Evolutionary conservation across 2,113 vertebrate species (phyloP).

Genomic region (Tamias sibiricus): DNA sequence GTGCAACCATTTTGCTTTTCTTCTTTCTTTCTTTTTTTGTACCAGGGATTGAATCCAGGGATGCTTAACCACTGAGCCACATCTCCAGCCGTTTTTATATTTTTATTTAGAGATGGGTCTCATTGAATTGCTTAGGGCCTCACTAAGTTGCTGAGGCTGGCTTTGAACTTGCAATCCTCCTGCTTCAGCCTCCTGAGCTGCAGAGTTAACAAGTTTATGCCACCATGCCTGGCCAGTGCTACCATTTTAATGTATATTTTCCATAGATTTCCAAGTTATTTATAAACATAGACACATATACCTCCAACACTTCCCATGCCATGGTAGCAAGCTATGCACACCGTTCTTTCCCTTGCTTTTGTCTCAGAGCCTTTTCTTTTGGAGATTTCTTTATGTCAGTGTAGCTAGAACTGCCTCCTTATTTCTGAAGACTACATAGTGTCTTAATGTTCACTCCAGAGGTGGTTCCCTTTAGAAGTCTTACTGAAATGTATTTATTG

Average conservation of each 20-base stretch:
- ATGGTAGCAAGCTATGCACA: background rate
- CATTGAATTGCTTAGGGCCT: too few relatives aligned
- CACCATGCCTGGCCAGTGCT: background rate
- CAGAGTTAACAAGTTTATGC: too few relatives aligned
- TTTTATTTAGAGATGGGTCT: too few relatives aligned
- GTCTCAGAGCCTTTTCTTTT: background rate
- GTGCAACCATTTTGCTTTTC: too few relatives aligned
- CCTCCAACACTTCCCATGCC: too few relatives aligned
- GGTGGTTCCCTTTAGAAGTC: background rate
- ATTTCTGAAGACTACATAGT: background rate
- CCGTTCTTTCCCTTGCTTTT: background rate
- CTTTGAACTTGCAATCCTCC: too few relatives aligned
- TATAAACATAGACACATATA: too few relatives aligned
- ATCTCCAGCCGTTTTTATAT: too few relatives aligned
- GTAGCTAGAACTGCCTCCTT: background rate
- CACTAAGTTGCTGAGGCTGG: too few relatives aligned
- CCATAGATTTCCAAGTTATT: background rate
- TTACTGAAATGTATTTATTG: background rate
- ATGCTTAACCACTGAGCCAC: background rate
- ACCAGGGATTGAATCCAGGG: background rate
- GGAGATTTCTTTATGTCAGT: background rate
- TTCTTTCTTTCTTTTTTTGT: too few relatives aligned
- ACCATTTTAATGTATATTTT: background rate
- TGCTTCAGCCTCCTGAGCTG: too few relatives aligned
- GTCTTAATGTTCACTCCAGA: background rate